These are phyloP conservation scores for Lipotes vexillifer DNA, from an alignment of 2,113 vertebrate species.

Conservation along the genomic window DNA sequence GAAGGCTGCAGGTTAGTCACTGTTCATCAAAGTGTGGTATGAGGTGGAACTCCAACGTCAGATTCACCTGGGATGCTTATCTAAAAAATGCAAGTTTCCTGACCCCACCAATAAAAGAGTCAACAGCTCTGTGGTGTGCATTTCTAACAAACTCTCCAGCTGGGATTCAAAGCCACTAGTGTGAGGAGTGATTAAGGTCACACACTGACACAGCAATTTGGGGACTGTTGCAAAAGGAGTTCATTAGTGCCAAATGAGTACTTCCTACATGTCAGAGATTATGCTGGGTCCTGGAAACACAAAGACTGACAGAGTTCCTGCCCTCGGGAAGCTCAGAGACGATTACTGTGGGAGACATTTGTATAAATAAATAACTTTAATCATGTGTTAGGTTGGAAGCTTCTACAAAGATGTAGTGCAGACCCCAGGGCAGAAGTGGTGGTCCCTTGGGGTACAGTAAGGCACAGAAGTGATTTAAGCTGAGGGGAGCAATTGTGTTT, in stretches of 20 bases:
- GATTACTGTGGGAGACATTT: neutral
- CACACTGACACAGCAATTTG: neutral
- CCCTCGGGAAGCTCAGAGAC: neutral
- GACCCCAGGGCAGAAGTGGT: neutral
- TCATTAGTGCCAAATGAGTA: neutral
- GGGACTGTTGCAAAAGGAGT: neutral
- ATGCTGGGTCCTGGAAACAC: neutral
- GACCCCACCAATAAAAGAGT: neutral
- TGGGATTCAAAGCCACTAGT: neutral
- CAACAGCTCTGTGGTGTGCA: neutral
- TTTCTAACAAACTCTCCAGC: neutral
- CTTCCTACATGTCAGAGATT: neutral
- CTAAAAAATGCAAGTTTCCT: neutral
- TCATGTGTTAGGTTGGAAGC: neutral
- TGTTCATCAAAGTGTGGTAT: neutral
- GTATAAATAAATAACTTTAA: neutral
- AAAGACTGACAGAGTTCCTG: neutral
- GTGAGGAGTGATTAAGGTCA: neutral
- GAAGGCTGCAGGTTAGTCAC: neutral
- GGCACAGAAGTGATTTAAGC: neutral
- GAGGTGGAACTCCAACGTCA: neutral
- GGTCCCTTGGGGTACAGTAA: neutral
- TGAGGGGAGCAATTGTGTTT: neutral
- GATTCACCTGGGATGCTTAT: neutral
- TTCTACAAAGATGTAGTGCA: neutral